Evolutionary conservation across 2,113 vertebrate genomes (phyloP).

Genomic region (Atlantisia rogersi): DNA sequence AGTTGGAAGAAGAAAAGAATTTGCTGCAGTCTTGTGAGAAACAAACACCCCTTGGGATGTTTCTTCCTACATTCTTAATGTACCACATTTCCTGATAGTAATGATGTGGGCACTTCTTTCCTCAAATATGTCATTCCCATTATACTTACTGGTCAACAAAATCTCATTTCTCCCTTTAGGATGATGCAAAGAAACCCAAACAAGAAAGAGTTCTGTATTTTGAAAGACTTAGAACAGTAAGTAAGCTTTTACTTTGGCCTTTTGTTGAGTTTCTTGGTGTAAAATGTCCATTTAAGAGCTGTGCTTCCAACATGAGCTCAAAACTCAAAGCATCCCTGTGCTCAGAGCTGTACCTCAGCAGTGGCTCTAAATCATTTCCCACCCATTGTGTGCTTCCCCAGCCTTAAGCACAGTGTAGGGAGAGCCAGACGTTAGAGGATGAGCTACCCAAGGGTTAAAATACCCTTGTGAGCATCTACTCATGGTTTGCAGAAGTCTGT

Average conservation of each 20-base stretch:
- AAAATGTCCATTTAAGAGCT: background rate
- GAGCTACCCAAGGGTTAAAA: background rate
- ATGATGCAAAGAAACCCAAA: background rate
- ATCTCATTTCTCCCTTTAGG: background rate
- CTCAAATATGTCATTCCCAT: background rate
- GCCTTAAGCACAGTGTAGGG: background rate
- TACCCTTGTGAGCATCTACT: background rate
- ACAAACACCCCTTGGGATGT: background rate
- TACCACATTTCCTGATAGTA: background rate
- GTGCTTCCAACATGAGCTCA: background rate
- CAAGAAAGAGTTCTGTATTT: background rate
- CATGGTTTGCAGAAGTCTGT: background rate
- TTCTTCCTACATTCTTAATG: slow-evolving; percentile 14
- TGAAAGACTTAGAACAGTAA: background rate
- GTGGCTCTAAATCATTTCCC: background rate
- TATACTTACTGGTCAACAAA: background rate
- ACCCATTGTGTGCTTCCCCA: background rate
- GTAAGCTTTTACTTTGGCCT: background rate
- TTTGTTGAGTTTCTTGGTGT: background rate
- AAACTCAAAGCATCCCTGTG: background rate
- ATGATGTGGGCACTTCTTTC: background rate
- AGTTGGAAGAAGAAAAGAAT: slow-evolving; percentile 26
- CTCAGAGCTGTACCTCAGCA: background rate
- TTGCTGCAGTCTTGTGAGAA: slow-evolving; percentile 26
- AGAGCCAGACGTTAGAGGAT: background rate